Evolutionary conservation across 2,888 invertebrate species (phyloP).

Genomic region (Anaspis maculata): DNA sequence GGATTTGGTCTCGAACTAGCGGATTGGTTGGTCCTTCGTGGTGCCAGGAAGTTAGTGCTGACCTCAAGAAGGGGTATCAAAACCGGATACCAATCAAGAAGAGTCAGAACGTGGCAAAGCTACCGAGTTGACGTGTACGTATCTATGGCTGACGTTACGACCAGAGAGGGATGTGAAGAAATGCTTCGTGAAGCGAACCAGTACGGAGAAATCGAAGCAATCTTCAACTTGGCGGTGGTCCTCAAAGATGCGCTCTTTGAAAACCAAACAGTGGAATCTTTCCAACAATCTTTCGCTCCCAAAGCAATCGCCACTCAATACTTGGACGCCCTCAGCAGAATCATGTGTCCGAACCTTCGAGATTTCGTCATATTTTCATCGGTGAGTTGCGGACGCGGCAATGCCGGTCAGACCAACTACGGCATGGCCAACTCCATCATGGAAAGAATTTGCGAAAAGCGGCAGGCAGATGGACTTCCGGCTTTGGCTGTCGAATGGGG

Average conservation of each 20-base stretch:
- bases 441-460: too few relatives aligned
- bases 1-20: conserved; percentile 87
- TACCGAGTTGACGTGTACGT: too few relatives aligned
- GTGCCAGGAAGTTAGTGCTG: conserved; percentile 68
- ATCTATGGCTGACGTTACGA: conserved; percentile 75
- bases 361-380: conserved; percentile 89
- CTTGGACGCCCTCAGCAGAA: too few relatives aligned
- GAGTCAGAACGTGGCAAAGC: not conserved
- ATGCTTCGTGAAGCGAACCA: too few relatives aligned
- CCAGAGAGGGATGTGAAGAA: conserved; percentile 8
- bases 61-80: too few relatives aligned
- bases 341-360: conserved; percentile 53
- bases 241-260: too few relatives aligned
- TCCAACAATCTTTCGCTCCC: conserved; percentile 51
- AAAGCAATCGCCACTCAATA: too few relatives aligned
- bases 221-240: too few relatives aligned
- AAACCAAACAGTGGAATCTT: conserved; percentile 1
- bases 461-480: too few relatives aligned
- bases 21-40: conserved; percentile 78
- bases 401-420: conserved; percentile 86
- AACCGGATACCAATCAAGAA: conserved; percentile 43
- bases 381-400: conserved; percentile 87
- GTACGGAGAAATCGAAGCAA: not conserved
- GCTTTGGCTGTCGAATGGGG: too few relatives aligned
- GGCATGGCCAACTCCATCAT: too few relatives aligned